Evolutionary conservation across 1,140 invertebrate species (phyloP), one percentile per base, ranked within the genome.

Genomic region (Diorhabda carinulata): DNA sequence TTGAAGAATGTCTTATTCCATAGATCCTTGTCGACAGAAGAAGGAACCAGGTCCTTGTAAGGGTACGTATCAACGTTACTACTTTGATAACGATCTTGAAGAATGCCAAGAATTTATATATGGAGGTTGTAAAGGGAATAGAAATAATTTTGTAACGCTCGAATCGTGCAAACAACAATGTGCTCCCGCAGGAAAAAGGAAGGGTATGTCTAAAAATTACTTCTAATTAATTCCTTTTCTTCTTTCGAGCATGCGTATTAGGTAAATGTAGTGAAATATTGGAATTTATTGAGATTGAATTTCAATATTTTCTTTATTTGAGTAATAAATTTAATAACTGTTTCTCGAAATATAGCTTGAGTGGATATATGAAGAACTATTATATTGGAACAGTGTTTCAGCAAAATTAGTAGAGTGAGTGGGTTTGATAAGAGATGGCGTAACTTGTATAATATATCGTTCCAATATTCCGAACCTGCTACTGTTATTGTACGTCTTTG

Each of bases 81-180:
- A 87, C 81, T 98, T 87, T 81, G 89, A 96, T 78, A 86, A 89
- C 72, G 85, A 89, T 69, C 81, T 85, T 40, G 84, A 86, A 72
- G 82, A 82, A 47, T 97, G 95, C 79, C 84, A 89, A 74, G 82
- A 87, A 75, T 97, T 98, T 83, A 83, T 76, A 3, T 98, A 95
- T 82, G 94, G 95, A 10, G 96, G 96, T 40, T 98, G 96, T 82
- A 92, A 92, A 79, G 92, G 91, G 43, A 98, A 96, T 82, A 82
- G 86, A 68, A 98, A 98, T 82, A 91, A 94, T 72, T 97, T 96
- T 83, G 83, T 85, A 4, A 90, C 91, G 0, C 89, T 94, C 77
- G 85, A 88, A 67, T 90, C 93, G 60, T 98, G 96, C 77, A 84
- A 86, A 73, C 88, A 91, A 76, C 87, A 88, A 66, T 95, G 93